Evolutionary conservation across 2,888 invertebrate species (phyloP).

Genomic region (Agrenia bidenticulata): DNA sequence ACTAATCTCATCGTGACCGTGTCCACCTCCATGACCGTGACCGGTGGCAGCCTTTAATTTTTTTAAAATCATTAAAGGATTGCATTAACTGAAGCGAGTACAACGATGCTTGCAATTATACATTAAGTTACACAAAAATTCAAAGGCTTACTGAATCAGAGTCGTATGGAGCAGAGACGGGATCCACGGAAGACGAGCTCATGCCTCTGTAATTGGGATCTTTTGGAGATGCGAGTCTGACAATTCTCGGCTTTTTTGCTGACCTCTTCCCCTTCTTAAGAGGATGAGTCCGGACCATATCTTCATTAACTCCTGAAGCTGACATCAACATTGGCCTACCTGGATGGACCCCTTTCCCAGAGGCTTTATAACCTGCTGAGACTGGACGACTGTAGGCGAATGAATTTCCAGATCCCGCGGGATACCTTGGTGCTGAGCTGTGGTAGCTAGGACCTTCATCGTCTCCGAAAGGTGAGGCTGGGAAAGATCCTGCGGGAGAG

Average conservation of each 20-base stretch:
- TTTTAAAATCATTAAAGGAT: not conserved
- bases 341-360: slow-evolving; percentile 32
- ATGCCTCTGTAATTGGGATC: slow-evolving; percentile 34
- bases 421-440: not conserved
- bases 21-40: slow-evolving; percentile 29
- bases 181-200: slow-evolving; percentile 26
- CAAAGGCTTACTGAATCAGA: slow-evolving; percentile 32
- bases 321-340: slow-evolving; percentile 48
- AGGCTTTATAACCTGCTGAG: slow-evolving; percentile 22
- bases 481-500: slow-evolving; percentile 8
- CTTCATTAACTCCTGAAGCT: slow-evolving; percentile 28
- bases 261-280: slow-evolving; percentile 24
- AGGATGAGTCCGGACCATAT: slow-evolving; percentile 17
- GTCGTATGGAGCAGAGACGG: slow-evolving; percentile 33
- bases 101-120: no score
- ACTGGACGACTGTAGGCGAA: slow-evolving; percentile 13
- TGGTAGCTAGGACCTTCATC: not conserved
- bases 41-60: slow-evolving; percentile 37
- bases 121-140: not conserved
- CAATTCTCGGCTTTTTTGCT: slow-evolving; percentile 13
- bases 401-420: not conserved
- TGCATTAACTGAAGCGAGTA: slow-evolving; percentile 16
- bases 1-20: slow-evolving; percentile 30
- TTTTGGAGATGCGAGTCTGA: slow-evolving; percentile 33
- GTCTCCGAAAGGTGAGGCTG: slow-evolving; percentile 9